A percentile compares a stretch with the other conserved stretches of the same genome.
These are phyloP conservation scores for Cheirogaleus medius DNA, from an alignment of 2,113 vertebrate genomes.

Conservation along the genomic window DNA sequence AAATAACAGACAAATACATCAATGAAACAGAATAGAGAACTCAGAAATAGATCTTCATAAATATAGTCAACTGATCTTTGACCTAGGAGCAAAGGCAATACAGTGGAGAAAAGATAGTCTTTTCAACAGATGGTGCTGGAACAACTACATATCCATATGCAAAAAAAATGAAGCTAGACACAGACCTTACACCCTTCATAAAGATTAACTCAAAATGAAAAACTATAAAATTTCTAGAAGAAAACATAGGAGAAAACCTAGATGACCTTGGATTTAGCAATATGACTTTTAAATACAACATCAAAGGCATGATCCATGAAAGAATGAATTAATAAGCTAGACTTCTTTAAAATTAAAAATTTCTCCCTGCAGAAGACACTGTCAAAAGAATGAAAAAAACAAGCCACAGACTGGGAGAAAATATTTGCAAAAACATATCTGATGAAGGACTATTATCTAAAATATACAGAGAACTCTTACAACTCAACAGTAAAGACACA, in stretches of 20 bases:
- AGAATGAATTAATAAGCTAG: not conserved
- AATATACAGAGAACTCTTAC: not conserved
- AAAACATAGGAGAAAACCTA: not conserved
- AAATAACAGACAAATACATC: not conserved
- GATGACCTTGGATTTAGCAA: not conserved
- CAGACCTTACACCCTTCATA: not conserved
- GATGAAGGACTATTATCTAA: not conserved
- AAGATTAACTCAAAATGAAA: constrained; percentile 11
- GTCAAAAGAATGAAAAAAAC: not conserved
- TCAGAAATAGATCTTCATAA: not conserved
- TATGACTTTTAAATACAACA: not conserved
- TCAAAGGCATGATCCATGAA: not conserved
- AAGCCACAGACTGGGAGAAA: not conserved
- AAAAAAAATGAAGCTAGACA: not conserved
- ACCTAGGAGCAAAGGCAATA: not conserved
- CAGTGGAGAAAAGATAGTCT: not conserved
- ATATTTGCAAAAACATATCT: not conserved
- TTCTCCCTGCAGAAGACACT: not conserved
- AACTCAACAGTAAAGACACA: not conserved
- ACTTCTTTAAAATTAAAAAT: not conserved
- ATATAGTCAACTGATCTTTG: not conserved
- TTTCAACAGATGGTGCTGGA: not conserved
- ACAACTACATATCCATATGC: not conserved
- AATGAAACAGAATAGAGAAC: not conserved
- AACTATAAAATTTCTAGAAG: not conserved